Evolutionary conservation across 2,888 invertebrate genomes (phyloP), one percentile per base, ranked within the genome.

Genomic region (Campopleginae sp.): DNA sequence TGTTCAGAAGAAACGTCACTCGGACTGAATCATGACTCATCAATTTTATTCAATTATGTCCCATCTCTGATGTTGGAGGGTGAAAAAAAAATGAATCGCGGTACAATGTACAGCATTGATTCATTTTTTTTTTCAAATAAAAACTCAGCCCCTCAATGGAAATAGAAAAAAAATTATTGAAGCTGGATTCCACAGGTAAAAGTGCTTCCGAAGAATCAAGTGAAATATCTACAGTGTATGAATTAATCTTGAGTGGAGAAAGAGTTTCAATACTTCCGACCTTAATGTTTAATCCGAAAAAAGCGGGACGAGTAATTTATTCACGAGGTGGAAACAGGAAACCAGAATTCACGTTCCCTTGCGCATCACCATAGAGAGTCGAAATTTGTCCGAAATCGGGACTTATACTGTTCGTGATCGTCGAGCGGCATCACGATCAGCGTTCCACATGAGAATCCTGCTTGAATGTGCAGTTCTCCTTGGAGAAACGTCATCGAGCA

Each of bases 401-500:
- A 44, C 68, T 68, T 74, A 46, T 77, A 54, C 46, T 38, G 48
- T 65, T 63, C 54, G 54, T 74, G 65, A 74, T 88, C 84, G 86
- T 87, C 84, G 89, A 85, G 80, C 85, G 83, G 77, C 72, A 71
- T 77, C 86, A 80, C 51, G 78, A 86, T 87, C 80, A 82, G 79
- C 85, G 80, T 80, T 82, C 86, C 77, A 70, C 83, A 79, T 72
- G 83, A 86, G 80, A 82, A 87, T 87, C 78, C 65, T 66, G 83
- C 80, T 80, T 82, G 63, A 77, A n/a, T 80, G 33, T 63, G 31
- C 38, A 63, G n/a, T 42, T 42, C 14, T 19, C 38, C 19, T 5
- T 1, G 66, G 42, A 10, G 19, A 23, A 66, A 66, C 42, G 38
- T 23, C 10, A 66, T 5, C 66, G 19, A 66, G 42, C 66, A 23